These are phyloP conservation scores for Temnothorax curvispinosus DNA, from an alignment of 1,140 invertebrate species.

Conservation along the genomic window DNA sequence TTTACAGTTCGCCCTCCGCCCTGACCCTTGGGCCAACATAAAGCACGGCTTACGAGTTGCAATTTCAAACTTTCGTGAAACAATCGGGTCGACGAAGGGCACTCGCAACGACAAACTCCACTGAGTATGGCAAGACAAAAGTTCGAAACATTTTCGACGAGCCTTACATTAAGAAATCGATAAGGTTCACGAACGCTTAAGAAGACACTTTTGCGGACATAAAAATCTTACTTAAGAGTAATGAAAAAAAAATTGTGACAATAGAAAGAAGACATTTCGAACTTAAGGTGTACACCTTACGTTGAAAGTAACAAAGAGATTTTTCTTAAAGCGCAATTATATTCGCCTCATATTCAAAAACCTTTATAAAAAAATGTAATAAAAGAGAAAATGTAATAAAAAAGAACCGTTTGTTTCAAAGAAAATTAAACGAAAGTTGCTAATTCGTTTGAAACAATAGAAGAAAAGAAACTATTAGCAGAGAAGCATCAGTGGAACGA, in stretches of 20 bases:
- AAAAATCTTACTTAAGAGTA: conserved; percentile 21
- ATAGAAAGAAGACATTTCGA: not conserved
- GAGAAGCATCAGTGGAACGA: not conserved
- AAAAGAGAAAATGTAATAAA: not conserved
- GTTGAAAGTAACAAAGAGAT: not conserved
- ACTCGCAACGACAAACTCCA: conserved; percentile 19
- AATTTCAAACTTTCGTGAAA: conserved; percentile 80
- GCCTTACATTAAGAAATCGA: conserved; percentile 27
- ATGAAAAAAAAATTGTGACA: not conserved
- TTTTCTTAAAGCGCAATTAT: conserved; percentile 7
- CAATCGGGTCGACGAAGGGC: conserved; percentile 25
- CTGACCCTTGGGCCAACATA: conserved; percentile 69
- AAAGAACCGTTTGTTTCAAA: not conserved
- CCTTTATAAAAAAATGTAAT: not conserved
- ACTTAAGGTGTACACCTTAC: not conserved
- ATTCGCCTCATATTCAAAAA: not conserved
- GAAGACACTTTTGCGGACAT: not conserved
- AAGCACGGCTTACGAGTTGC: conserved; percentile 79
- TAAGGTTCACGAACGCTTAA: conserved; percentile 19
- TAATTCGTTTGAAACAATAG: not conserved
- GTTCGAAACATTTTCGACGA: conserved; percentile 28
- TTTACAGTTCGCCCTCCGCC: conserved; percentile 74
- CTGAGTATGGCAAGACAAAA: conserved; percentile 5
- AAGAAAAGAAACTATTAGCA: not conserved
- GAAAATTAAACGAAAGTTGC: not conserved